These are phyloP conservation scores for Apteryx owenii DNA, from an alignment of 2,113 vertebrate genomes.

Conservation along the genomic window DNA sequence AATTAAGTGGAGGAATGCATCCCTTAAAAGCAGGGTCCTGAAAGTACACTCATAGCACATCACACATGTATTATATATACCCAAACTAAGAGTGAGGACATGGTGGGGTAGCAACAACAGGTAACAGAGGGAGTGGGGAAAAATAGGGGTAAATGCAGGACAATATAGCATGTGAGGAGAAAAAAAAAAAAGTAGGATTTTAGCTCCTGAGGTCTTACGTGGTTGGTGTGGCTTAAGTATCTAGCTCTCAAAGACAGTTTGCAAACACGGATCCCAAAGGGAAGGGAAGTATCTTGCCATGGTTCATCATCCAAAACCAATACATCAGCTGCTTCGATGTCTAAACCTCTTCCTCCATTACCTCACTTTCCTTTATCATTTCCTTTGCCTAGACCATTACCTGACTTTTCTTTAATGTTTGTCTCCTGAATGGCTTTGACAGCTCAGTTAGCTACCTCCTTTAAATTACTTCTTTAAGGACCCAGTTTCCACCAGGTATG, in stretches of 20 bases:
- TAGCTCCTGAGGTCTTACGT: background rate
- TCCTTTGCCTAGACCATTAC: background rate
- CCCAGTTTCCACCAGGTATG: background rate
- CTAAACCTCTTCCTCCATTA: background rate
- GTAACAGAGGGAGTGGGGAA: background rate
- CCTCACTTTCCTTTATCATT: background rate
- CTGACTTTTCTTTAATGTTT: background rate
- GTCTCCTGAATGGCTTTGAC: background rate
- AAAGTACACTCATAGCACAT: background rate
- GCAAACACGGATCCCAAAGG: background rate
- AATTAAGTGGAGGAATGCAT: background rate
- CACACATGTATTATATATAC: too few relatives aligned
- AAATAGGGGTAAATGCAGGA: background rate
- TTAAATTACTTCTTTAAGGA: background rate
- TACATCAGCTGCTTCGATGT: background rate
- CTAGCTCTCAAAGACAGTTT: background rate
- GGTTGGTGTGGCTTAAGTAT: background rate
- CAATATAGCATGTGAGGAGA: background rate
- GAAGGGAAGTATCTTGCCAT: background rate
- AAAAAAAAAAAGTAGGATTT: background rate
- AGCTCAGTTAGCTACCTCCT: background rate
- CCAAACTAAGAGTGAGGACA: background rate
- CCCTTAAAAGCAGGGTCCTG: background rate
- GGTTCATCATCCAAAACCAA: background rate
- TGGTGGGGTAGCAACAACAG: background rate